phyloP scores from a whole-genome alignment of 2,888 invertebrate species.

The Boloria selene region DNA sequence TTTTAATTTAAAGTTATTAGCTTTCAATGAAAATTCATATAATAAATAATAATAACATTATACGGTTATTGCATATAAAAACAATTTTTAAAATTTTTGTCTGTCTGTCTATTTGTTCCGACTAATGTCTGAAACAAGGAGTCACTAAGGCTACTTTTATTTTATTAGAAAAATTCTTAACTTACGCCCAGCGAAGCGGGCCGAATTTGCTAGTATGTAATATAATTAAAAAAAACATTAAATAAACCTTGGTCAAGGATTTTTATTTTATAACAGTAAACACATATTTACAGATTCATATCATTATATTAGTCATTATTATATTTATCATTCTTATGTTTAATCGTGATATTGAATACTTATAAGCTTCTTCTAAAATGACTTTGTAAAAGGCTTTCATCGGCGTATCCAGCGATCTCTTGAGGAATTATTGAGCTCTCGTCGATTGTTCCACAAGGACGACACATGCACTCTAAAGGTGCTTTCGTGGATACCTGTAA shows the following conservation, averaged over 20 bases:
- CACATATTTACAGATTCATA: slow-evolving; percentile 12
- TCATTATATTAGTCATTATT: background rate
- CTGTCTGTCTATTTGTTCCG: no score
- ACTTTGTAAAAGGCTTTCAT: slow-evolving; percentile 90
- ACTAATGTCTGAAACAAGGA: no score
- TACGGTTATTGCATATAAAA: no score
- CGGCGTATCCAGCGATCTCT: slow-evolving; percentile 93
- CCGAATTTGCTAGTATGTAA: background rate
- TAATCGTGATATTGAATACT: slow-evolving; percentile 35
- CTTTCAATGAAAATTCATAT: no score
- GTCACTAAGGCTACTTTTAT: no score
- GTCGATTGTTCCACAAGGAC: slow-evolving; percentile 94
- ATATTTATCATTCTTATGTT: background rate
- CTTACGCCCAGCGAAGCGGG: no score
- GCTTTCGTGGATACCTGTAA: slow-evolving; percentile 93
- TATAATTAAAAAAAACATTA: background rate
- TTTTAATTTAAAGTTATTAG: no score
- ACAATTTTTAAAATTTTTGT: no score
- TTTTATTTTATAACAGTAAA: background rate
- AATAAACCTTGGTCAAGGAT: background rate
- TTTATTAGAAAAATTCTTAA: no score
- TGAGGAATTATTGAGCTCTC: slow-evolving; percentile 94
- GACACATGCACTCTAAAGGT: slow-evolving; percentile 96
- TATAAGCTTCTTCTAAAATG: slow-evolving; percentile 89
- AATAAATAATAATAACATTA: no score